Evolutionary conservation across 2,113 vertebrate species (phyloP).

Genomic region (Paramisgurnus dabryanus): DNA sequence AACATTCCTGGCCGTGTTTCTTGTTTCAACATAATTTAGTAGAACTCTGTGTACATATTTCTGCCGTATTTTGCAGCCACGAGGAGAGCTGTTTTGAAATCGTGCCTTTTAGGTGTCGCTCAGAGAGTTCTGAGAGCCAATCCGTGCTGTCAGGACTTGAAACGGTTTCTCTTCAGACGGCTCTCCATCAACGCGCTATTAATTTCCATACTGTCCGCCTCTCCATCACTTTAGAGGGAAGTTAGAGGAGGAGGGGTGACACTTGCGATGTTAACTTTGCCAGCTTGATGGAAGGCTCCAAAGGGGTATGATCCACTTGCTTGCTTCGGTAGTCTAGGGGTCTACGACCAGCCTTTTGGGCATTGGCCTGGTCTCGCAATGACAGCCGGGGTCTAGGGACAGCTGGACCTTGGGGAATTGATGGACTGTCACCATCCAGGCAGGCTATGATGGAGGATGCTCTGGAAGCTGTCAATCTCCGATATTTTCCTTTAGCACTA

Average conservation of each 20-base stretch:
- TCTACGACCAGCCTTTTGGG: slow-evolving; percentile 18
- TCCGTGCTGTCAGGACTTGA: slow-evolving; percentile 35
- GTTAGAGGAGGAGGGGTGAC: neutral
- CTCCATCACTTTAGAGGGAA: slow-evolving; percentile 28
- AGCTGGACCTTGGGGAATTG: slow-evolving; percentile 33
- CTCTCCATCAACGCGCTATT: slow-evolving; percentile 42
- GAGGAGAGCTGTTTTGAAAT: slow-evolving; percentile 43
- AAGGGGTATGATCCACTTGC: slow-evolving; percentile 43
- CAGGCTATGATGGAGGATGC: slow-evolving; percentile 29
- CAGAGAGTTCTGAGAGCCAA: slow-evolving; percentile 3
- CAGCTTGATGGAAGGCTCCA: slow-evolving; percentile 27
- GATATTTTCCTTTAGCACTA: neutral
- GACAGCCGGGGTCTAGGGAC: slow-evolving; percentile 45
- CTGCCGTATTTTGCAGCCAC: neutral
- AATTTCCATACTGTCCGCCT: slow-evolving; percentile 39
- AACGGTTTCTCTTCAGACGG: slow-evolving; percentile 17
- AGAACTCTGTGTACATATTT: slow-evolving; percentile 15
- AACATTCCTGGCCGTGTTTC: slow-evolving; percentile 41
- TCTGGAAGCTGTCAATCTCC: slow-evolving; percentile 16
- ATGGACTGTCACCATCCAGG: slow-evolving; percentile 37
- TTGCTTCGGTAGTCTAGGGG: slow-evolving; percentile 26
- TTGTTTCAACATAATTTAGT: slow-evolving; percentile 40
- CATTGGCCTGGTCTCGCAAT: slow-evolving; percentile 5
- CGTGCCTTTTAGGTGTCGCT: neutral
- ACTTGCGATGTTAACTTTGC: slow-evolving; percentile 35